Base-by-base conservation (phyloP, 2,888 invertebrate genomes). In the Archips crataeganus region DNA sequence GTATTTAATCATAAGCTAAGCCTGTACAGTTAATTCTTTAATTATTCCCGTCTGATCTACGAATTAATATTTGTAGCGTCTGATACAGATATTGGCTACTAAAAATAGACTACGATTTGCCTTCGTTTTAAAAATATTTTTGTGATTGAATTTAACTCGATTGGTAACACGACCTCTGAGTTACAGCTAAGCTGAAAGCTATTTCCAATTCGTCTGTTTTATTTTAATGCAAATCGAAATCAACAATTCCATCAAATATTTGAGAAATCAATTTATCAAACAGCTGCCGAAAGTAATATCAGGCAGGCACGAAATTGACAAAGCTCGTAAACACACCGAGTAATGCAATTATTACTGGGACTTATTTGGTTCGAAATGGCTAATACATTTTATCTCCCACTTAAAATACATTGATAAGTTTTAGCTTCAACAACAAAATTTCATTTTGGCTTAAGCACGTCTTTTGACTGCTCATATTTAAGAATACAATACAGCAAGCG, bases 231-330 rank as follows among this genome's bases (percentile, higher is more conserved):
- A 64, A 42, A 45, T 64, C 39, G 63, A 64, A 39, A 60, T 69
- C 69, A 69, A 64, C 64, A 47, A 15, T 68, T 49, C 64, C 51
- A 57, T 47, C 36, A 39, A 69, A 73, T 67, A 67, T 67, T 68
- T 60, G 62, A 62, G 59, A 75, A 77, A 65, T 74, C 70, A 76
- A 77, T 77, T 75, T 77, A 71, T 75, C 62, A 39, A 66, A 64
- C 75, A 79, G 78, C 78, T 80, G 78, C 70, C 68, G 64, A 70
- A 70, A 75, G 63, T 47, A 63, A 63, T 47, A 63, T 63, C 63
- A 23, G 32, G 63, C 63, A 23, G 32, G 63, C 63, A 13, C 23
- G 11, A 42, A 72, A 71, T 66, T 66, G 62, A 13, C 54, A 59
- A 45, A 67, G 67, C 42, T n/a, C 8, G 59, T 15, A 51, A 54